Evolutionary conservation across 37 sponge, comb jelly and placozoan genomes (phyloP), one percentile per base, ranked within the genome.

Genomic region (Aphrocallistes beatrix): DNA sequence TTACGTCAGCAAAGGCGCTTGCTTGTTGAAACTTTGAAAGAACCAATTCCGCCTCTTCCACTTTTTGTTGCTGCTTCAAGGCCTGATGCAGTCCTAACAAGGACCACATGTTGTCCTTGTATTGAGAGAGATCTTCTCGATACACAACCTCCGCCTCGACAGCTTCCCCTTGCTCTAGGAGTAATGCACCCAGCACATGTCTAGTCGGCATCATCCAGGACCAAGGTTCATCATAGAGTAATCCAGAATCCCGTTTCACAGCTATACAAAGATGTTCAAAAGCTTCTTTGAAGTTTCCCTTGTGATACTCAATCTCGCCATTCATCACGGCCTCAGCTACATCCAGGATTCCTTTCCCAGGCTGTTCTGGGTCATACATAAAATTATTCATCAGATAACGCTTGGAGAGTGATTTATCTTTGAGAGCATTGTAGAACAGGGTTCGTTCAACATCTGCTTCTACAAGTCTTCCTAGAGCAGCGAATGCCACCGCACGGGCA

Each of bases 161-260:
- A 34, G 47, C 85, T 28, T 87, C 86, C 82, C 86, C 88, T 50
- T 90, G 88, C 51, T 90, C 91, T 0, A 87, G 81, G 28, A 90
- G 82, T 51, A 90, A 42, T 28, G 91, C 91, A 0, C 87, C 90
- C 51, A 90, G 85, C 28, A 82, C 90, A 48, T 90, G 91, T 60
- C 88, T 51, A 37, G 86, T 86, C 21, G 91, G 91, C 84, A 83
- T 87, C 91, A 90, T 90, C 91, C 91, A 90, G 13, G 88, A 88
- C 91, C 91, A 90, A 0, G 91, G 91, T 86, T 90, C 91, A 37
- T 87, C 88, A 47, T 90, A 90, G 0, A 38, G 16, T 69, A 90
- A 38, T 39, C 51, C 69, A 37, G 0, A 36, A 45, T 90, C 91
- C 50, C 88, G 91, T 49, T 88, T 37, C 36, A 90, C 90, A n/a